Evolutionary conservation across 2,888 invertebrate genomes (phyloP).

Genomic region (Ganaspis brasiliensis): DNA sequence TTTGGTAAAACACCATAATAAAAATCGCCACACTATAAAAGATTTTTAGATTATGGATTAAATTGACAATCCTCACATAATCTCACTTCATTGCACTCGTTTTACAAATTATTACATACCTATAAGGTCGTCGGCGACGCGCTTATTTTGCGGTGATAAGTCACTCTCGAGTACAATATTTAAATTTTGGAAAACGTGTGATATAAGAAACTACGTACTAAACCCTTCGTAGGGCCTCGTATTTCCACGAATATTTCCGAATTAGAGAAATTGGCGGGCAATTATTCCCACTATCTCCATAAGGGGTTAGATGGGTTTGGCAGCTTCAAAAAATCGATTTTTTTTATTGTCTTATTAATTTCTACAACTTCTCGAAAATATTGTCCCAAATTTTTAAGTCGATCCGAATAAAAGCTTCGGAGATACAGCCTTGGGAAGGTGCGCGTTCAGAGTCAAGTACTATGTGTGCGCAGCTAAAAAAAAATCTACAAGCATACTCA

Average conservation of each 20-base stretch:
- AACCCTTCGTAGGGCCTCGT: neutral
- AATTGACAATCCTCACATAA: neutral
- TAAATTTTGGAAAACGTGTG: neutral
- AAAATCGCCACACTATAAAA: constrained; percentile 1
- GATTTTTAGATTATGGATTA: too few relatives aligned
- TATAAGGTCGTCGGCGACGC: neutral
- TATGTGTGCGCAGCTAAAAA: too few relatives aligned
- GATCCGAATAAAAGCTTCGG: too few relatives aligned
- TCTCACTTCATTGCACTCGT: too few relatives aligned
- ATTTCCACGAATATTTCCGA: neutral
- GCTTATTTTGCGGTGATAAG: neutral
- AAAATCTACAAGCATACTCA: too few relatives aligned
- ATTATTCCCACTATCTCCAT: neutral
- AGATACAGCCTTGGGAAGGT: too few relatives aligned
- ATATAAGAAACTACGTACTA: neutral
- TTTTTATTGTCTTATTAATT: too few relatives aligned
- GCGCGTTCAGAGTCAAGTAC: too few relatives aligned
- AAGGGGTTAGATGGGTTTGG: too few relatives aligned
- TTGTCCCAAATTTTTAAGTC: too few relatives aligned
- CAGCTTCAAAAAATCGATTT: too few relatives aligned
- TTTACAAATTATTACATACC: neutral
- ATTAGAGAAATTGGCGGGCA: neutral
- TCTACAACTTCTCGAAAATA: too few relatives aligned
- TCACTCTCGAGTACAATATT: neutral
- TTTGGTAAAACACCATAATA: neutral